A percentile compares a stretch with the other conserved stretches of the same genome.
Evolutionary conservation across 2,888 invertebrate genomes (phyloP).

Genomic region (Cataglyphis livida): DNA sequence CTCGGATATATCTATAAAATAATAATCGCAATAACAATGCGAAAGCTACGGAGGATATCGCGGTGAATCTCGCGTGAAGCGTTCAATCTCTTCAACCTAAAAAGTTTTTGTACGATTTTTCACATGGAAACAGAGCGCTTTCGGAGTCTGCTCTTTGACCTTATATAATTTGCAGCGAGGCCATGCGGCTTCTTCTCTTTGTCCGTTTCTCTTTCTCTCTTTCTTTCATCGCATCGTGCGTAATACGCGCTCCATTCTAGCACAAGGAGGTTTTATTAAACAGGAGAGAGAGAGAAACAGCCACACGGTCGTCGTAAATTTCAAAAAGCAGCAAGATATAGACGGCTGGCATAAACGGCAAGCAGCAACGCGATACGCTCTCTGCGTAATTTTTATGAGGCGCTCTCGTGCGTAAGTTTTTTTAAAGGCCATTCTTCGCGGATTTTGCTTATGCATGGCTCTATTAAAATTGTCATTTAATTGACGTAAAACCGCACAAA

Average conservation of each 20-base stretch:
- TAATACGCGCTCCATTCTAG: conserved; percentile 58
- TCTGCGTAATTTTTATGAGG: conserved; percentile 37
- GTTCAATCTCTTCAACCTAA: conserved; percentile 11
- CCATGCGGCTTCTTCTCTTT: conserved; percentile 6
- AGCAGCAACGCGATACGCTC: conserved; percentile 35
- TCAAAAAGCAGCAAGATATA: conserved; percentile 39
- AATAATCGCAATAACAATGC: conserved; percentile 32
- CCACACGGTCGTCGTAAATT: conserved; percentile 63
- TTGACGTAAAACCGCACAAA: conserved; percentile 2
- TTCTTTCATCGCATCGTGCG: conserved; percentile 40
- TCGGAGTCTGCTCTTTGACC: conserved; percentile 65
- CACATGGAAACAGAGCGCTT: conserved; percentile 43
- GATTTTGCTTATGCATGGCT: neutral
- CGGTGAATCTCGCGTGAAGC: conserved; percentile 47
- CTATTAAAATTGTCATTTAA: conserved; percentile 33
- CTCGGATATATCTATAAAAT: neutral
- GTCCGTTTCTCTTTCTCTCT: neutral
- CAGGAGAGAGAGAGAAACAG: conserved; percentile 37
- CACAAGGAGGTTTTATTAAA: conserved; percentile 63
- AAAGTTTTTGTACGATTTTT: conserved; percentile 31
- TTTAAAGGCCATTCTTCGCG: neutral
- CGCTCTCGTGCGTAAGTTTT: neutral
- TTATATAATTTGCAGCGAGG: conserved; percentile 54
- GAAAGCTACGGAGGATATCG: neutral
- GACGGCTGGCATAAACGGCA: conserved; percentile 19